phyloP scores from a whole-genome alignment of 2,888 invertebrate species.

The Tinea trinotella region DNA sequence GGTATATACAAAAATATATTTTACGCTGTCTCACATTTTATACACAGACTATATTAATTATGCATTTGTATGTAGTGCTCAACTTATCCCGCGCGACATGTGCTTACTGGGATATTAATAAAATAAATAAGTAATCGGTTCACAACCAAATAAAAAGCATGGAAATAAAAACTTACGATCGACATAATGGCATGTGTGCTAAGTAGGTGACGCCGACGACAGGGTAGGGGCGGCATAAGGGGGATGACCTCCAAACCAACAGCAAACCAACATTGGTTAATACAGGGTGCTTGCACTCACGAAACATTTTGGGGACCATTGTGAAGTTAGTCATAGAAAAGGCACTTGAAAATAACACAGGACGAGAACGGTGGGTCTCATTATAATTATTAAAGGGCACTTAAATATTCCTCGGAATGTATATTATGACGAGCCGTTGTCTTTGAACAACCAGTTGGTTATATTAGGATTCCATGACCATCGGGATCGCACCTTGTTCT shows the following conservation, averaged over 20 bases:
- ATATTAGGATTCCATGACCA: constrained; percentile 80
- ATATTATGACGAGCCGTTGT: constrained; percentile 29
- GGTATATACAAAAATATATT: too few relatives aligned
- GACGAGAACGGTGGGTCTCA: neutral
- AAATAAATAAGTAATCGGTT: neutral
- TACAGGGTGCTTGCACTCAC: constrained; percentile 17
- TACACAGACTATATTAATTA: too few relatives aligned
- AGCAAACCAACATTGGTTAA: constrained; percentile 20
- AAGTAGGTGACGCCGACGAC: constrained; percentile 27
- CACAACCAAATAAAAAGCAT: constrained; percentile 26
- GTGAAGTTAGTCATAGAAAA: constrained; percentile 29
- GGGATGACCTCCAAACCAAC: constrained; percentile 34
- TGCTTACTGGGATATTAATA: too few relatives aligned
- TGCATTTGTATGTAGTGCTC: too few relatives aligned
- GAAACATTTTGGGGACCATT: constrained; percentile 28
- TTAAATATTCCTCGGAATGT: neutral
- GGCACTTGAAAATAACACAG: constrained; percentile 1
- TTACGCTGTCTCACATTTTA: too few relatives aligned
- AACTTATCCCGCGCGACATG: too few relatives aligned
- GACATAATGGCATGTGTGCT: constrained; percentile 65
- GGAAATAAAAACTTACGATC: constrained; percentile 59
- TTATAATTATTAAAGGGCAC: neutral
- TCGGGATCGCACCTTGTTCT: constrained; percentile 80
- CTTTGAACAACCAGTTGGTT: constrained; percentile 69
- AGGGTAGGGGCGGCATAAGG: constrained; percentile 28